phyloP scores from a whole-genome alignment of 1,140 invertebrate species.

The Carposina sasakii region DNA sequence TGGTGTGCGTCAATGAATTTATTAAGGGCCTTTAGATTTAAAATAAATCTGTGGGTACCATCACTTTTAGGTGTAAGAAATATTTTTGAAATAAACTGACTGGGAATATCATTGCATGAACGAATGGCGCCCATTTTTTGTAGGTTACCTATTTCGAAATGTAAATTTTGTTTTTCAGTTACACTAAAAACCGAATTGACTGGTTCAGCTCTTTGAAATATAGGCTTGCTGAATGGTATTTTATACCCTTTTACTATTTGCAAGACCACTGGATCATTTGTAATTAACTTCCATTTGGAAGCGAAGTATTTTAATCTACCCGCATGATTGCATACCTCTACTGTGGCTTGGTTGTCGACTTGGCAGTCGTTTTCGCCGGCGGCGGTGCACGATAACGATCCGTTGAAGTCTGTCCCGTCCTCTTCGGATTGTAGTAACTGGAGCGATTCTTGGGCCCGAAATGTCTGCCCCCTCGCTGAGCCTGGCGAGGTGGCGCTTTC shows the following conservation, averaged over 20 bases:
- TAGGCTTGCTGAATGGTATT: not conserved
- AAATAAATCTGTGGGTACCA: conserved; percentile 1
- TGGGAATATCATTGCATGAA: not conserved
- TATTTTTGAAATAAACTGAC: conserved; percentile 10
- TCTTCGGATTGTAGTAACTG: no score
- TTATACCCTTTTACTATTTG: conserved; percentile 1
- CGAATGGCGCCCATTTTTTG: not conserved
- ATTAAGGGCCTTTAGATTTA: conserved; percentile 6
- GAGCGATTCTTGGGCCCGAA: not conserved
- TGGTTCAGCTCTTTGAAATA: not conserved
- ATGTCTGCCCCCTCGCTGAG: not conserved
- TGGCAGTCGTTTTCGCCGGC: not conserved
- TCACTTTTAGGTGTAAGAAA: conserved; percentile 11
- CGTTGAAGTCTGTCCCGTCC: not conserved
- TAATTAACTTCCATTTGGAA: not conserved
- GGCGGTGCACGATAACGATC: not conserved
- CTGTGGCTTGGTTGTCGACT: not conserved
- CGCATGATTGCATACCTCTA: conserved; percentile 9
- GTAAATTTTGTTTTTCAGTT: not conserved
- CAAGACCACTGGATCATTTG: conserved; percentile 1
- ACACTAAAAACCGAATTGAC: not conserved
- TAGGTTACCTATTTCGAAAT: not conserved
- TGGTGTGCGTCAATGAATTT: conserved; percentile 7
- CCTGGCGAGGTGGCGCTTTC: conserved; percentile 6
- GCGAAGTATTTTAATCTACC: conserved; percentile 5